Base-by-base conservation (phyloP, 2,888 invertebrate genomes). In the Tetragonisca angustula region DNA sequence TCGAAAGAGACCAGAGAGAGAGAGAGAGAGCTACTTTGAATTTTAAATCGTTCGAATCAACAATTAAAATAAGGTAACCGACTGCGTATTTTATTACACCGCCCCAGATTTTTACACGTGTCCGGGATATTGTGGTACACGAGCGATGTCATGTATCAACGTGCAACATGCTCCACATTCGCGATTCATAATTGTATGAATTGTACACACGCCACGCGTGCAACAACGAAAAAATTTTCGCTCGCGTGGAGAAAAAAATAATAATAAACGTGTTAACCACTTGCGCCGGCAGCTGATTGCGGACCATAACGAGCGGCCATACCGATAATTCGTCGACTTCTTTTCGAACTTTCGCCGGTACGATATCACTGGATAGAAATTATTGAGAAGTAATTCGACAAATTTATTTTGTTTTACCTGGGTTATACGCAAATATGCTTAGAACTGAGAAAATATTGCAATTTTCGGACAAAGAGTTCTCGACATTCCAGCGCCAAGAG, bases 81-180 rank as follows among this genome's bases (percentile, higher is more conserved):
- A 13, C 11, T 19, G 24, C 21, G 54, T 76, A 70, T 76, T 52
- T 70, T 56, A 64, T 76, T 36, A 11, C 59, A 32, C 15, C 50
- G 50, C 56, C 36, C 36, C 64, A 56, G 64, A n/a, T 76, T 76
- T 76, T 70, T 56, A n/a, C 79, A 80, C 70, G 70, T 80, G 76
- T 54, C 61, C 32, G 21, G 70, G 43, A 70, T 70, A 76, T 79
- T 70, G 24, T 27, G 65, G 50, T 75, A n/a, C 52, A 73, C 52
- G 27, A 73, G 24, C 17, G 56, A 24, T 56, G 21, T 75, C 56
- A 11, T 59, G 67, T 43, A 68, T 67, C 49, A 75, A 43, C n/a
- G 49, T 54, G 56, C 19, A 56, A 67, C 32, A 17, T 32, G 52
- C 21, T 49, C 32, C 0, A 17, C n/a, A 54, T 49, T 27, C 54